Conservation (phyloP, 2,797 vertebrate genomes). For the Pelobates cultripes region DNA sequence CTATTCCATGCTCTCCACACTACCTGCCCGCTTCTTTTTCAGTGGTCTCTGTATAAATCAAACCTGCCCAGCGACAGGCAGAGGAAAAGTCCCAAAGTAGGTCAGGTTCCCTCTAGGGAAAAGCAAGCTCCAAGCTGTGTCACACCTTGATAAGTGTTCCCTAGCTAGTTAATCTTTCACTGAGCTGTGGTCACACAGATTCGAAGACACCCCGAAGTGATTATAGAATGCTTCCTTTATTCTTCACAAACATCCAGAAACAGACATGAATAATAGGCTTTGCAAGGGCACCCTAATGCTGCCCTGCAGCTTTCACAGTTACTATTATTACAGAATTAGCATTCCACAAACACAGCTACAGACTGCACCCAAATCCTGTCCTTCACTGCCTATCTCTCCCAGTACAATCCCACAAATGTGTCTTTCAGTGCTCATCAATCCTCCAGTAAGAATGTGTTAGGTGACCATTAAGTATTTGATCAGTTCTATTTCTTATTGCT, state of each 20-base stretch:
- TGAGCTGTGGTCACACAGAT: constrained; percentile 6
- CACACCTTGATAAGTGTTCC: constrained; percentile 57
- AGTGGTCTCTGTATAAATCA: constrained; percentile 23
- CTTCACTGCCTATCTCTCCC: constrained; percentile 10
- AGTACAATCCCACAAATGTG: constrained; percentile 1
- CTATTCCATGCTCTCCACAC: neutral
- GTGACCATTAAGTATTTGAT: neutral
- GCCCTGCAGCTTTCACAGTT: constrained; percentile 26
- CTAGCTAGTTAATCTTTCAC: constrained; percentile 32
- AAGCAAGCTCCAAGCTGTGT: constrained; percentile 31
- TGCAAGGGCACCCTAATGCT: constrained; percentile 24
- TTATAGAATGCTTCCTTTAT: neutral
- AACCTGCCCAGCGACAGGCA: constrained; percentile 43
- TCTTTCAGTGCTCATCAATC: constrained; percentile 15
- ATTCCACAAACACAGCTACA: constrained; percentile 33
- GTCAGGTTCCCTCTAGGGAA: constrained; percentile 44
- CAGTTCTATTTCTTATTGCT: too few relatives aligned
- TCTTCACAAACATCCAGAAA: constrained; percentile 1
- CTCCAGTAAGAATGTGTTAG: neutral
- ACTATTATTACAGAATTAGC: constrained; percentile 41
- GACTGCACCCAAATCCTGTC: constrained; percentile 42
- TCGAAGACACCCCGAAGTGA: constrained; percentile 28
- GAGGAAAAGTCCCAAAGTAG: constrained; percentile 33
- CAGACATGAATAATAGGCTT: constrained; percentile 28
- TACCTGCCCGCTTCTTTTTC: neutral